Percentiles rank a stretch among this genome's conserved stretches.
Conservation (phyloP, 2,797 vertebrate species). For the Myioborus melanocephalus region DNA sequence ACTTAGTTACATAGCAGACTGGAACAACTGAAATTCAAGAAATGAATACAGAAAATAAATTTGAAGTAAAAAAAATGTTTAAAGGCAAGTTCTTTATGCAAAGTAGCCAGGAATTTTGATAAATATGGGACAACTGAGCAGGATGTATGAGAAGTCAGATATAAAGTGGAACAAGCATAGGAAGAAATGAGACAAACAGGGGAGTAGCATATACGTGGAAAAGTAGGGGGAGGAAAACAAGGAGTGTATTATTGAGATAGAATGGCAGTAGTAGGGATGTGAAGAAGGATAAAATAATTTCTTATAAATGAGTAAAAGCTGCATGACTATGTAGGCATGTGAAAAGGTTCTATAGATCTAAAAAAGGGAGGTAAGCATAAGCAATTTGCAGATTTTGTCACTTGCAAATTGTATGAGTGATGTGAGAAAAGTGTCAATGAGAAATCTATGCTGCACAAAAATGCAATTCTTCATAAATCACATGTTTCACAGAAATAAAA, state of each 20-base stretch:
- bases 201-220: background rate
- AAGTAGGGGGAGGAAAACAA: background rate
- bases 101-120: background rate
- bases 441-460: background rate
- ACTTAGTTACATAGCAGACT: background rate
- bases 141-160: background rate
- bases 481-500: background rate
- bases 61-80: background rate
- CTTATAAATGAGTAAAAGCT: background rate
- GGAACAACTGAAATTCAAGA: background rate
- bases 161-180: background rate
- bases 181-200: background rate
- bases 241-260: background rate
- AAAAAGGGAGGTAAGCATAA: background rate
- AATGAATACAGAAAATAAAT: background rate
- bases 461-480: background rate
- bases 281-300: background rate
- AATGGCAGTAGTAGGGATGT: background rate
- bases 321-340: background rate
- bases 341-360: background rate
- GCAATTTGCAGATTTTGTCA: background rate
- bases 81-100: background rate
- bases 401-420: background rate
- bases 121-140: background rate
- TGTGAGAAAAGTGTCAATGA: background rate